Evolutionary conservation across 1,140 invertebrate genomes (phyloP).

Genomic region (Octopus bimaculoides): DNA sequence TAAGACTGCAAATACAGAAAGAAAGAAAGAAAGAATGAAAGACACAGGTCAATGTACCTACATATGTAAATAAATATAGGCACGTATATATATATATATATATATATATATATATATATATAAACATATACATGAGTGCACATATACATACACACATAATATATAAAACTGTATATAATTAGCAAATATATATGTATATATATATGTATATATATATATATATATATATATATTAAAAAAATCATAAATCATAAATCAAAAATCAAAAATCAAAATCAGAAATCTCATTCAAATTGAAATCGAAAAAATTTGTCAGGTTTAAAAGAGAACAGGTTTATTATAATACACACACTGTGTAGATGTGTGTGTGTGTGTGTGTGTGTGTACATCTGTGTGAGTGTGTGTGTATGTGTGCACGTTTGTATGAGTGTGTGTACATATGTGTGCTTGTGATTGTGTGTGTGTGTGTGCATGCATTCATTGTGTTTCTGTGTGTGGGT

Average conservation of each 20-base stretch:
- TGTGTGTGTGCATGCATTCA: neutral
- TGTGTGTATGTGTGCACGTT: neutral
- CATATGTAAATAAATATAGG: neutral
- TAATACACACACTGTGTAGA: neutral
- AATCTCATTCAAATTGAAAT: accelerated
- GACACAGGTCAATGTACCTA: neutral
- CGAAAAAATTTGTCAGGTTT: too few species aligned
- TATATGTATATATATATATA: slow-evolving; percentile 2
- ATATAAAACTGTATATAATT: neutral
- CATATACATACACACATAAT: neutral
- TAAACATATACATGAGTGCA: neutral
- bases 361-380: neutral
- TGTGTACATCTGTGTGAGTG: neutral
- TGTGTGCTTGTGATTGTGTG: neutral
- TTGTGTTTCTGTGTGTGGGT: too few species aligned
- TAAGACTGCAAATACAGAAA: slow-evolving; percentile 50
- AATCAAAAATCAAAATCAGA: too few species aligned
- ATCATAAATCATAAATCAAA: neutral
- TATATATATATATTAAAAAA: neutral
- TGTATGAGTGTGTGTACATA: neutral
- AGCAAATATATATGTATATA: neutral
- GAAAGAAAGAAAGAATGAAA: neutral
- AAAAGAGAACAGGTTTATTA: too few species aligned
- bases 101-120: neutral
- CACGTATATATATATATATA: neutral